phyloP scores from a whole-genome alignment of 1,140 invertebrate species.

The Drosophila rhopaloa region DNA sequence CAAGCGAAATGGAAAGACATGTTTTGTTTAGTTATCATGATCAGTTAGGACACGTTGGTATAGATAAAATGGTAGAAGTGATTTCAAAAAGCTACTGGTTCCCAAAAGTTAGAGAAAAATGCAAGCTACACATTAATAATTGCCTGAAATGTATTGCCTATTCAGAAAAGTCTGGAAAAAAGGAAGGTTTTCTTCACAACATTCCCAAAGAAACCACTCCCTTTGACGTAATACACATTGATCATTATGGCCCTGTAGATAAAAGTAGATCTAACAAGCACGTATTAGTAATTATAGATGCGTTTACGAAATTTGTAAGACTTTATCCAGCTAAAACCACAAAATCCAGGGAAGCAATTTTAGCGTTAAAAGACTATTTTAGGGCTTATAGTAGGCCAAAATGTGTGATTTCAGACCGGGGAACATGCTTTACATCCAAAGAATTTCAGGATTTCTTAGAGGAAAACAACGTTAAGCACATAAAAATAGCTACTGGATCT shows the following conservation, averaged over 20 bases:
- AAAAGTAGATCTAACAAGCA: conserved; percentile 5
- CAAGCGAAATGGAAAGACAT: conserved; percentile 1
- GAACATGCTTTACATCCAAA: too few species aligned
- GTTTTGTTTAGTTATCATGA: conserved; percentile 11
- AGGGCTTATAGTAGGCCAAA: neutral
- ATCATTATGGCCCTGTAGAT: conserved; percentile 6
- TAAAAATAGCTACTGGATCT: too few species aligned
- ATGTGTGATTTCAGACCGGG: too few species aligned
- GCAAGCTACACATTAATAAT: neutral
- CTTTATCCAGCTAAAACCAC: neutral
- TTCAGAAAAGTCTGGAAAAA: conserved; percentile 1
- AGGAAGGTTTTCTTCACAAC: neutral
- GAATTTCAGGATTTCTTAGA: too few species aligned
- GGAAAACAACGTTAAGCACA: too few species aligned
- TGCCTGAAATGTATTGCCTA: neutral
- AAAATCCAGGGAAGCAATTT: neutral
- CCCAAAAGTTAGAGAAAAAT: conserved; percentile 1
- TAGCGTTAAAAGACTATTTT: conserved; percentile 2
- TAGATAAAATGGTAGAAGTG: conserved; percentile 1
- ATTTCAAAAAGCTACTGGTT: conserved; percentile 1
- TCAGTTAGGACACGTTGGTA: conserved; percentile 1
- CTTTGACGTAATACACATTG: neutral
- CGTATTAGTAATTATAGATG: conserved; percentile 4
- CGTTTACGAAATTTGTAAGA: neutral
- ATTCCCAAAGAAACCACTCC: neutral